A percentile compares a stretch with the other conserved stretches of the same genome.
These are phyloP conservation scores for Mustelus asterias DNA, from an alignment of 2,113 vertebrate species.

Conservation along the genomic window DNA sequence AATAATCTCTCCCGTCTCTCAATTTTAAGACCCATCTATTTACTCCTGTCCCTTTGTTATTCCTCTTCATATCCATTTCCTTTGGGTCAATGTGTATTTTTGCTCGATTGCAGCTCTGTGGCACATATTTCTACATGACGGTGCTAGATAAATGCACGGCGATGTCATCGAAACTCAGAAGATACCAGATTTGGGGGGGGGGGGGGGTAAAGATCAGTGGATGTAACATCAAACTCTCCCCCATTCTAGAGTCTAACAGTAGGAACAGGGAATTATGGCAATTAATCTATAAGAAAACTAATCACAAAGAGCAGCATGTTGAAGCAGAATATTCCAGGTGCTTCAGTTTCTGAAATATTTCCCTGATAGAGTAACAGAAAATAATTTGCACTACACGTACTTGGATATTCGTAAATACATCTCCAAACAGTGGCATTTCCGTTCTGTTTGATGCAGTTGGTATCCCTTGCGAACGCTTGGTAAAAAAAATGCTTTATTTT, in stretches of 20 bases:
- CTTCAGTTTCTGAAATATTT: not conserved
- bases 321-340: not conserved
- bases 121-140: not conserved
- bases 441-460: not conserved
- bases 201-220: not conserved
- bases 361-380: not conserved
- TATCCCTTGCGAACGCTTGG: not conserved
- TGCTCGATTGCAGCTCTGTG: not conserved
- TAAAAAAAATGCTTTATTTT: not conserved
- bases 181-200: not conserved
- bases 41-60: not conserved
- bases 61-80: not conserved
- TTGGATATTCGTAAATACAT: not conserved
- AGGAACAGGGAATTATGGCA: not conserved
- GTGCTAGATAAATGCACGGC: no score
- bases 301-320: not conserved
- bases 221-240: not conserved
- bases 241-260: not conserved
- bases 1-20: not conserved
- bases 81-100: not conserved
- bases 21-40: not conserved
- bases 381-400: not conserved
- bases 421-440: not conserved
- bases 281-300: not conserved
- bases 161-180: not conserved